Evolutionary conservation across 2,797 vertebrate species (phyloP).

Genomic region (Geotrypetes seraphini): DNA sequence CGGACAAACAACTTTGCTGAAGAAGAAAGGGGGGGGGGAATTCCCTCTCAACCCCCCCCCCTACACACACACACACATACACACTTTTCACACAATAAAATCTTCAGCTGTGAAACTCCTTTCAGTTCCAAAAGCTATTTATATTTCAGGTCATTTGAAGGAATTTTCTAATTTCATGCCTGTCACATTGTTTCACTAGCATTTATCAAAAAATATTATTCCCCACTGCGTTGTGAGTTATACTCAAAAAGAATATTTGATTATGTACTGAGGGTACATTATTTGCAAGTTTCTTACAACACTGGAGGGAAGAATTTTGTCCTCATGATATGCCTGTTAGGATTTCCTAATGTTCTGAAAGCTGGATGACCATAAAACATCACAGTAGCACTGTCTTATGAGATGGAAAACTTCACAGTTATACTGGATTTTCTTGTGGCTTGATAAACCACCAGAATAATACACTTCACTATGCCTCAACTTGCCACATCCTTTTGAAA

Average conservation of each 20-base stretch:
- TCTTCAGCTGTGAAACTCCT: conserved; percentile 79
- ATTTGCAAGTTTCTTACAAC: conserved; percentile 8
- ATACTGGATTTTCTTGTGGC: no score
- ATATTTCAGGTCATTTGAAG: conserved; percentile 65
- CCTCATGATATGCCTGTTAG: no score
- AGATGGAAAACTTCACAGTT: no score
- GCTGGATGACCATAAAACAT: no score
- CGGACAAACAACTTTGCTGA: conserved; percentile 66
- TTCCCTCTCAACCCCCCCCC: not conserved
- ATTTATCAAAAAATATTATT: conserved; percentile 68
- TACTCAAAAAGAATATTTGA: conserved; percentile 37
- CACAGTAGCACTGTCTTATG: no score
- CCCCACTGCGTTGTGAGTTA: conserved; percentile 44
- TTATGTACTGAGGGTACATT: conserved; percentile 33
- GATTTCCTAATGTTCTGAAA: no score
- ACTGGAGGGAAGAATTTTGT: no score
- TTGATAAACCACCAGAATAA: no score
- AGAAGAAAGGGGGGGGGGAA: conserved; percentile 33
- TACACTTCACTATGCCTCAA: no score
- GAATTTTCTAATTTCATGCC: conserved; percentile 70
- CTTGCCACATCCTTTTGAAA: no score
- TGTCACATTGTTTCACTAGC: conserved; percentile 52
- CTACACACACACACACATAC: no score
- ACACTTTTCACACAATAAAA: conserved; percentile 67
- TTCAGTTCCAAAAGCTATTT: conserved; percentile 78